These are phyloP conservation scores for Monochamus saltuarius DNA, from an alignment of 1,140 invertebrate species.

Conservation along the genomic window DNA sequence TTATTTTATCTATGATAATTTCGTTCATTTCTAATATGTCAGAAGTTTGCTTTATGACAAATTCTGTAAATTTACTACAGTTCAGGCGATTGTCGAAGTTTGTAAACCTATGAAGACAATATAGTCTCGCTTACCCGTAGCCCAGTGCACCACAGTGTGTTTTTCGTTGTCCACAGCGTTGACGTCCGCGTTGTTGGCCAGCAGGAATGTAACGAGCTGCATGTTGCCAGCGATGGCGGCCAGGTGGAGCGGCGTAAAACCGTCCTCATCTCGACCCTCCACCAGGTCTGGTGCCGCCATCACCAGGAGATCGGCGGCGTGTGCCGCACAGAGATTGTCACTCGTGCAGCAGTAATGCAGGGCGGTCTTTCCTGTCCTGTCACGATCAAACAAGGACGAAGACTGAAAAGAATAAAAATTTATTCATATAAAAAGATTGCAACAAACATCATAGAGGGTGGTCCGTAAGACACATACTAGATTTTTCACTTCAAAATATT, in stretches of 20 bases:
- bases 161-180: conserved; percentile 88
- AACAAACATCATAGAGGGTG: too few relatives aligned
- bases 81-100: too few relatives aligned
- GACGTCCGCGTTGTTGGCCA: conserved; percentile 82
- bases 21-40: too few relatives aligned
- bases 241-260: conserved; percentile 90
- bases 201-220: conserved; percentile 75
- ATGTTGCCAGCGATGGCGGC: conserved; percentile 89
- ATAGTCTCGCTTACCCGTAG: conserved; percentile 90
- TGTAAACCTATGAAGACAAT: too few relatives aligned
- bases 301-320: conserved; percentile 70
- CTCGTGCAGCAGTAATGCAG: conserved; percentile 86
- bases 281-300: conserved; percentile 77
- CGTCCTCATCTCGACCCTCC: conserved; percentile 84
- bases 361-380: conserved; percentile 81
- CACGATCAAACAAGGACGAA: conserved; percentile 63
- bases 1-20: too few relatives aligned
- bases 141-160: conserved; percentile 98
- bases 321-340: conserved; percentile 47
- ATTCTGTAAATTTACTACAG: too few relatives aligned
- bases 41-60: too few relatives aligned
- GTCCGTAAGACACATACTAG: too few relatives aligned
- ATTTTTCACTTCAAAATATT: too few relatives aligned
- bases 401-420: conserved; percentile 56
- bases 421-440: too few relatives aligned